These are phyloP conservation scores for Papilio polyxenes DNA, from an alignment of 1,140 invertebrate genomes.

Conservation along the genomic window DNA sequence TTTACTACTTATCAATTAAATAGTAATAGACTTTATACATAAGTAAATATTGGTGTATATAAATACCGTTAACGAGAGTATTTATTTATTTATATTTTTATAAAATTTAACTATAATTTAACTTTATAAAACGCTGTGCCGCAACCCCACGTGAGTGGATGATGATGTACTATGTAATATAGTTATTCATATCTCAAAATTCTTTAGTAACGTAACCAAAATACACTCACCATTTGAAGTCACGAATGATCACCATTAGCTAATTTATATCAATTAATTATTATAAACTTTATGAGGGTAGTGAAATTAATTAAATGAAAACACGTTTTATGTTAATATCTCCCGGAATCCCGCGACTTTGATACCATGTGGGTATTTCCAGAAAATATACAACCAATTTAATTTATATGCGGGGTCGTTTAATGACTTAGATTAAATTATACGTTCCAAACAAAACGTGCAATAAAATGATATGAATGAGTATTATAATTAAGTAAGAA, in stretches of 20 bases:
- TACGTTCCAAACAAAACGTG: not conserved
- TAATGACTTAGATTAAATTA: conserved; percentile 25
- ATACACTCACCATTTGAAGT: not conserved
- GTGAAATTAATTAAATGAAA: conserved; percentile 22
- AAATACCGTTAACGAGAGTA: too few relatives aligned
- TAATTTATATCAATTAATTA: conserved; percentile 12
- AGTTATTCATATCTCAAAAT: not conserved
- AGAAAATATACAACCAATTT: not conserved
- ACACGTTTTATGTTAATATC: conserved; percentile 29
- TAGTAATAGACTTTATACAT: too few relatives aligned
- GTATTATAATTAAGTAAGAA: too few relatives aligned
- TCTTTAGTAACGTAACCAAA: not conserved
- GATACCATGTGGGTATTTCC: conserved; percentile 29
- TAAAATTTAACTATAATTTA: too few relatives aligned
- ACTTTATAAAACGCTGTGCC: too few relatives aligned
- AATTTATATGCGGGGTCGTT: conserved; percentile 21
- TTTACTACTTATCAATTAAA: too few relatives aligned
- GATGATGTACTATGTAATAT: too few relatives aligned
- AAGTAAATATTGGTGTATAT: too few relatives aligned
- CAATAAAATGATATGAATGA: not conserved
- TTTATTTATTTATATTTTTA: too few relatives aligned
- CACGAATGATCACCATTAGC: not conserved
- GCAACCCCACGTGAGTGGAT: too few relatives aligned
- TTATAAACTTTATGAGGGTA: not conserved
- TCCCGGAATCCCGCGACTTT: not conserved